These are phyloP conservation scores for Trichoplusia ni DNA, from an alignment of 1,140 invertebrate genomes.

Conservation along the genomic window DNA sequence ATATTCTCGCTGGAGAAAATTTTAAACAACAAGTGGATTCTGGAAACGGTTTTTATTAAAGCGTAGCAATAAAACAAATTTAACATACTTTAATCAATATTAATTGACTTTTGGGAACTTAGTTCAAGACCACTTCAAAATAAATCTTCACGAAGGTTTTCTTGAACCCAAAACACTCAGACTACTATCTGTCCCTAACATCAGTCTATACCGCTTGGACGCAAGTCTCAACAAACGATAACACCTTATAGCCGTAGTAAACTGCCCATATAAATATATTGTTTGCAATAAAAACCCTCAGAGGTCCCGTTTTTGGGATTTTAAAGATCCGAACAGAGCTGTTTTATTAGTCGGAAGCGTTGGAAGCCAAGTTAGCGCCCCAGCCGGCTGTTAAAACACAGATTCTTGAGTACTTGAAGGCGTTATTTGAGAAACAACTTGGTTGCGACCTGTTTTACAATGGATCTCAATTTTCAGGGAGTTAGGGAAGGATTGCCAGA, in stretches of 20 bases:
- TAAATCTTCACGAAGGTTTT: too few species aligned
- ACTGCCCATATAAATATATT: constrained; percentile 20
- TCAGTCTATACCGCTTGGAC: too few species aligned
- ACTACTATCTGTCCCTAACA: too few species aligned
- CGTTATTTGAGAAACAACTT: constrained; percentile 28
- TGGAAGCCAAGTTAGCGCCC: constrained; percentile 1
- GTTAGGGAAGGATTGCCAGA: not conserved
- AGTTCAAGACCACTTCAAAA: too few species aligned
- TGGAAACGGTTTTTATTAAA: too few species aligned
- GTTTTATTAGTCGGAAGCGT: constrained; percentile 18
- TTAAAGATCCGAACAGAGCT: constrained; percentile 15
- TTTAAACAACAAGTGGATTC: too few species aligned
- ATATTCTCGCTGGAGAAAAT: too few species aligned
- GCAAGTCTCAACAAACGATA: not conserved
- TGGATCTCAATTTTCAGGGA: constrained; percentile 13
- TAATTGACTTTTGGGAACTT: too few species aligned
- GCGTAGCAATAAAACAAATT: too few species aligned
- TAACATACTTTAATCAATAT: too few species aligned
- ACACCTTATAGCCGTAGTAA: constrained; percentile 4
- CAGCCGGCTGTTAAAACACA: constrained; percentile 26
- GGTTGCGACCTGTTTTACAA: constrained; percentile 9
- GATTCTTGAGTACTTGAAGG: constrained; percentile 9
- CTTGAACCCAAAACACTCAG: too few species aligned
- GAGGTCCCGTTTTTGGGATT: not conserved
- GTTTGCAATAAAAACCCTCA: constrained; percentile 17